Evolutionary conservation across 2,888 invertebrate species (phyloP), one percentile per base, ranked within the genome.

Genomic region (Cosmia trapezina): DNA sequence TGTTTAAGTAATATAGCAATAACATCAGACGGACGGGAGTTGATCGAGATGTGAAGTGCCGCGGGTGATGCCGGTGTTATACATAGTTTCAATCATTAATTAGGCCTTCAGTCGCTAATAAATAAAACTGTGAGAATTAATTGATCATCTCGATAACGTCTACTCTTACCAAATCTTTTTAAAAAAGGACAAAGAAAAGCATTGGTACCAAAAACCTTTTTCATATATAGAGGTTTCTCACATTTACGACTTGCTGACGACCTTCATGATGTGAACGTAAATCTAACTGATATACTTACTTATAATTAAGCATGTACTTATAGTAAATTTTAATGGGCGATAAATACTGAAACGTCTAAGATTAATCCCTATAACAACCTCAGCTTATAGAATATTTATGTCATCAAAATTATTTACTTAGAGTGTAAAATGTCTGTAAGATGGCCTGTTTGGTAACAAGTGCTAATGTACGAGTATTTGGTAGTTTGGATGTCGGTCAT

Each of bases 291-390:
- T 77, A 45, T 60, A 59, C 65, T 59, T 65, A 74, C 53, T 73
- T 54, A 73, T 51, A 37, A 51, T 65, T 61, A 61, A 76, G 28
- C 57, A 45, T 37, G 28, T 77, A 51, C 61, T 53, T 57, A 76
- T 8, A 49, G n/a, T 45, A n/a, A 64, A 54, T 47, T 70, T 78
- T 56, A 78, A 70, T 71, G 60, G 37, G 53, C 37, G 59, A 76
- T 78, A 64, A 76, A 76, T 76, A 54, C 51, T 64, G n/a, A 54
- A 78, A 71, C 64, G 78, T 78, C 71, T 22, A 71, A 28, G 63
- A 71, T 70, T 78, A 64, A 70, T 76, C 63, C 53, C 49, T 43
- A 61, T 54, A 68, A 57, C 45, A 62, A 77, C 49, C 45, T 56
- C 41, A 54, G 54, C 17, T 22, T 56, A 60, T 51, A 41, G 45